Evolutionary conservation across 2,797 vertebrate species (phyloP).

Genomic region (Ciconia nigra): DNA sequence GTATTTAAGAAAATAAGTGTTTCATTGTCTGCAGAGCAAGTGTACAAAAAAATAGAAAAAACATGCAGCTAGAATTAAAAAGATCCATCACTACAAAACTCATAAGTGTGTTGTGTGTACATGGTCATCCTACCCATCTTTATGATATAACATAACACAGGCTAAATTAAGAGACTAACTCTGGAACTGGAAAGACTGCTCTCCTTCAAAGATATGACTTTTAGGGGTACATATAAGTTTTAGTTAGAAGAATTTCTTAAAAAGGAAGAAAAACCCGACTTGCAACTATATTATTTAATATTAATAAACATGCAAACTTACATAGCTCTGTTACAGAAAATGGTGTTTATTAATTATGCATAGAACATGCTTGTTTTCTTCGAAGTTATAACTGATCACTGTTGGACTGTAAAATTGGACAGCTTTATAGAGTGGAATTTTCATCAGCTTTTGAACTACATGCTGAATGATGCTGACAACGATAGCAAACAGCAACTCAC

Average conservation of each 20-base stretch:
- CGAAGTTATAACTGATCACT: not conserved
- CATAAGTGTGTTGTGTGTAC: accelerated
- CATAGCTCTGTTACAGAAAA: not conserved
- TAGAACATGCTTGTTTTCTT: not conserved
- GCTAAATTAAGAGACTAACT: not conserved
- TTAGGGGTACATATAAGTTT: not conserved
- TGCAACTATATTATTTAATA: not conserved
- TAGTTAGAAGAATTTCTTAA: not conserved
- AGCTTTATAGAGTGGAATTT: not conserved
- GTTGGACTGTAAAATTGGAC: not conserved
- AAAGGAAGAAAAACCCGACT: not conserved
- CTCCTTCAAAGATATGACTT: not conserved
- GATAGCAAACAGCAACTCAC: not conserved
- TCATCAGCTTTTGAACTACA: not conserved
- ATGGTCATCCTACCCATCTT: too few species aligned
- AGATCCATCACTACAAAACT: not conserved
- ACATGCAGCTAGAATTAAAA: not conserved
- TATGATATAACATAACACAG: not conserved
- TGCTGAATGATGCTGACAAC: not conserved
- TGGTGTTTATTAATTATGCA: not conserved
- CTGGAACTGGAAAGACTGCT: not conserved
- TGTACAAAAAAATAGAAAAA: not conserved
- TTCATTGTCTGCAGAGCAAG: not conserved
- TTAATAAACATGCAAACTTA: not conserved
- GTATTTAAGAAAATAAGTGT: not conserved